Conservation (phyloP, 1,140 invertebrate genomes). For the Tetraneura akinire region DNA sequence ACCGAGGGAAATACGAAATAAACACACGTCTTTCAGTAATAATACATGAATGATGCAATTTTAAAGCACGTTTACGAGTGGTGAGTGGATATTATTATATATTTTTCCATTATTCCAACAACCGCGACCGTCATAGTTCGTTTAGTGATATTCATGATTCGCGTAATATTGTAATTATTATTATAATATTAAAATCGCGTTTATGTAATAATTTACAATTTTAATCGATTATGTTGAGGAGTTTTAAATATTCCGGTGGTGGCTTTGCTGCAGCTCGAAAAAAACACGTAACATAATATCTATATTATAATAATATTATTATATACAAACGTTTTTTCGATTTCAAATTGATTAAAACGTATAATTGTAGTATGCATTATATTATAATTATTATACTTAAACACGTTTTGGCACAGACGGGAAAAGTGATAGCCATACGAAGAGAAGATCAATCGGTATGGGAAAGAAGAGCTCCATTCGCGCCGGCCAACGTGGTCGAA, state of each 20-base stretch:
- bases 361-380: too few relatives aligned
- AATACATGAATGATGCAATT: not conserved
- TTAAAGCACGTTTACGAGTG: not conserved
- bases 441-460: slow-evolving; percentile 96
- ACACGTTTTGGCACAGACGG: slow-evolving; percentile 52
- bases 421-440: slow-evolving; percentile 78
- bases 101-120: not conserved
- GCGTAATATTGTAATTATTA: too few relatives aligned
- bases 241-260: not conserved
- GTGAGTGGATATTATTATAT: too few relatives aligned
- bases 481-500: slow-evolving; percentile 86
- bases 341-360: slow-evolving; percentile 1
- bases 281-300: slow-evolving; percentile 26
- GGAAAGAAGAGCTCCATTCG: slow-evolving; percentile 94
- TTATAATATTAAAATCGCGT: not conserved
- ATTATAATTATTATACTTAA: slow-evolving; percentile 46
- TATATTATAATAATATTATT: not conserved
- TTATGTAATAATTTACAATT: too few relatives aligned
- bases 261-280: not conserved
- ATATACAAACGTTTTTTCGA: not conserved
- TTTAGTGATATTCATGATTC: too few relatives aligned
- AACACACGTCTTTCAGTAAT: not conserved
- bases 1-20: not conserved
- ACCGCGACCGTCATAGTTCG: not conserved
- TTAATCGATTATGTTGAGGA: slow-evolving; percentile 33